Conservation (phyloP, 2,797 vertebrate species). For the Buceros bicornis region DNA sequence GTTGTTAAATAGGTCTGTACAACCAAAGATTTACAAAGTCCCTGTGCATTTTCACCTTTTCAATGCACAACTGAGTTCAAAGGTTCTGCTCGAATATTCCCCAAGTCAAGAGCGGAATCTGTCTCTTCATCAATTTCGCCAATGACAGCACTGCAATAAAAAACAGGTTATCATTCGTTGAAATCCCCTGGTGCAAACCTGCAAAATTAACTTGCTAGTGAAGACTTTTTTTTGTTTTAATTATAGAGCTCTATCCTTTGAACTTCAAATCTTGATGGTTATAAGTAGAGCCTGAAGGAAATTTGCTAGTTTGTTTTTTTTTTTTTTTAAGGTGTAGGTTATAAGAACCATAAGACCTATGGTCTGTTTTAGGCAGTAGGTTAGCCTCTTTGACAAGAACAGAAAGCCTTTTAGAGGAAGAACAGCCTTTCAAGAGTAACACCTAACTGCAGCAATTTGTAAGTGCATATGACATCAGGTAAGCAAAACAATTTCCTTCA, state of each 20-base stretch:
- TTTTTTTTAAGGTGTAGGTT: background rate
- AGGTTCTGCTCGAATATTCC: conserved; percentile 96
- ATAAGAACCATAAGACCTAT: background rate
- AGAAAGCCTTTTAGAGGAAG: background rate
- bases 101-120: conserved; percentile 94
- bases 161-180: background rate
- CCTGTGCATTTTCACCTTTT: conserved; percentile 57
- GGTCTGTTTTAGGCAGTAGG: background rate
- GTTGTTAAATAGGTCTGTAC: conserved; percentile 76
- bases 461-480: background rate
- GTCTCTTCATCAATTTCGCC: conserved; percentile 99
- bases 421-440: background rate
- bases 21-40: conserved; percentile 78
- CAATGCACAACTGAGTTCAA: conserved; percentile 96
- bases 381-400: background rate
- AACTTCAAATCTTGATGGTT: background rate
- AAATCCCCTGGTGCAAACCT: background rate
- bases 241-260: background rate
- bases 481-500: background rate
- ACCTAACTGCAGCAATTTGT: background rate
- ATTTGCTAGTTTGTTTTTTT: background rate
- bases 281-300: background rate
- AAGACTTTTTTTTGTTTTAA: background rate
- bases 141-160: conserved; percentile 90
- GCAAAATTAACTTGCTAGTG: background rate